Evolutionary conservation across 2,797 vertebrate genomes (phyloP).

Genomic region (Gymnodraco acuticeps): DNA sequence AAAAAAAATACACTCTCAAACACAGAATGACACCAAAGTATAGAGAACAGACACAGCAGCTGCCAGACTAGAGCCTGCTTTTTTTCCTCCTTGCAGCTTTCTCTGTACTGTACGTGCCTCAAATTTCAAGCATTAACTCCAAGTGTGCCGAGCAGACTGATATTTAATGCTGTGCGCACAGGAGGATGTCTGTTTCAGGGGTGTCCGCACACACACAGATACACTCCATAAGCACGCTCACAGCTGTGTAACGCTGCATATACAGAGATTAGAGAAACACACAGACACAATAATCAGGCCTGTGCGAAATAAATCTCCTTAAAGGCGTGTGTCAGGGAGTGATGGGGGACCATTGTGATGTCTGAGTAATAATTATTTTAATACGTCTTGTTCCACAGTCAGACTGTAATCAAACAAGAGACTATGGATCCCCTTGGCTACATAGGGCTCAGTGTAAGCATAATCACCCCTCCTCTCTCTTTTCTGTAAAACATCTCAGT

Average conservation of each 20-base stretch:
- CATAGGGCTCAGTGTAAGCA: conserved; percentile 63
- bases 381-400: conserved; percentile 76
- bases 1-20: conserved; percentile 49
- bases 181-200: conserved; percentile 56
- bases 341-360: conserved; percentile 72
- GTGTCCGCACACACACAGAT: conserved; percentile 1
- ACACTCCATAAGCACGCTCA: background rate
- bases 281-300: conserved; percentile 63
- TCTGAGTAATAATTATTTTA: conserved; percentile 78
- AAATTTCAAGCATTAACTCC: conserved; percentile 79
- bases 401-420: conserved; percentile 80
- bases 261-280: conserved; percentile 49
- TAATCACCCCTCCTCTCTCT: conserved; percentile 56
- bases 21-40: conserved; percentile 72
- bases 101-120: conserved; percentile 78
- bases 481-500: conserved; percentile 75
- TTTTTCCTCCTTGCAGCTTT: conserved; percentile 62
- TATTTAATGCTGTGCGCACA: conserved; percentile 51
- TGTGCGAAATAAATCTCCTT: conserved; percentile 74
- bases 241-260: conserved; percentile 10
- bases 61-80: conserved; percentile 69
- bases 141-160: conserved; percentile 66
- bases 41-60: conserved; percentile 75
- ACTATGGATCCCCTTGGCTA: conserved; percentile 70
- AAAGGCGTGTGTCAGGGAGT: conserved; percentile 66